Percentiles rank a stretch among this genome's conserved stretches.
Evolutionary conservation across 1,140 invertebrate genomes (phyloP).

Genomic region (Bathynomus jamesi): DNA sequence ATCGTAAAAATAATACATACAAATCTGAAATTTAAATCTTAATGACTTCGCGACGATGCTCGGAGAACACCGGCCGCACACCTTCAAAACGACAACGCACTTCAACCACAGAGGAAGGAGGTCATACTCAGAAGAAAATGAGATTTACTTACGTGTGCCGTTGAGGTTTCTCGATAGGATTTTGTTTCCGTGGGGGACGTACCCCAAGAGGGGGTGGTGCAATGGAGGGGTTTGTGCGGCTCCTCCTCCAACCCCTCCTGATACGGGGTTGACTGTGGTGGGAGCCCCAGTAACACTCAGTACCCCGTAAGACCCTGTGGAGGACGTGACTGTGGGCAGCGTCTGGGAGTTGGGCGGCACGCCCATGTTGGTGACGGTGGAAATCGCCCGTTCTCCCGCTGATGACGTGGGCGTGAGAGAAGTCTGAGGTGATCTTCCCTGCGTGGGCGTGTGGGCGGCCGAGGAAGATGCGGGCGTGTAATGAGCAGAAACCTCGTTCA

Average conservation of each 20-base stretch:
- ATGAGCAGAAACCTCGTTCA: background rate
- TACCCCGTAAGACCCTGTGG: background rate
- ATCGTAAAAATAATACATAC: background rate
- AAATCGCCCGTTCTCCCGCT: background rate
- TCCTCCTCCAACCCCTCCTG: background rate
- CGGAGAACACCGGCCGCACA: no score
- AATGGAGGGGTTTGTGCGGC: background rate
- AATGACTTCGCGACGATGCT: background rate
- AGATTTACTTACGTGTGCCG: slow-evolving; percentile 46
- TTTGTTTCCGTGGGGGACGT: slow-evolving; percentile 40
- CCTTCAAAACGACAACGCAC: no score
- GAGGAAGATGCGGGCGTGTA: background rate
- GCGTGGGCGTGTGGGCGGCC: background rate
- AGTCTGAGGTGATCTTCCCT: background rate
- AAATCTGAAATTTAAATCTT: background rate
- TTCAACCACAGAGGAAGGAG: background rate
- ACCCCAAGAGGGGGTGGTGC: slow-evolving; percentile 31
- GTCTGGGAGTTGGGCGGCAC: background rate
- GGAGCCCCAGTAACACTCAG: background rate
- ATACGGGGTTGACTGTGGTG: background rate
- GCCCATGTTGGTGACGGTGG: background rate
- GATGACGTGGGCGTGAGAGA: background rate
- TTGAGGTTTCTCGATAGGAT: slow-evolving; percentile 49
- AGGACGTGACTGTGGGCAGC: background rate
- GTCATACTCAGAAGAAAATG: background rate